Conservation (phyloP, 1,140 invertebrate species). For the Drosophila sucinea region DNA sequence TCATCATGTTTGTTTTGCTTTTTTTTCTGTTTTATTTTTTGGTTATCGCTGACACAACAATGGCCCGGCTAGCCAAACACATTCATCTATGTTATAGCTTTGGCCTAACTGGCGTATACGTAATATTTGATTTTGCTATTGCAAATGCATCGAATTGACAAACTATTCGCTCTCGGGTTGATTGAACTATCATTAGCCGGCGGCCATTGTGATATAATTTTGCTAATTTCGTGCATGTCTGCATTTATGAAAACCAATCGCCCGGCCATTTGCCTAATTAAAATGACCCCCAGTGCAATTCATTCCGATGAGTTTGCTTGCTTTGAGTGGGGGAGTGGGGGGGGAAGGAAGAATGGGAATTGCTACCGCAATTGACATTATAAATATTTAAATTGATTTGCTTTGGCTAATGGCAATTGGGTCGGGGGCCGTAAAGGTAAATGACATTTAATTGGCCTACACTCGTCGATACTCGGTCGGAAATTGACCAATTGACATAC, state of each 20-base stretch:
- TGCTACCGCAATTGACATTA: slow-evolving; percentile 35
- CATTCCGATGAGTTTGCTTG: slow-evolving; percentile 23
- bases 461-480: slow-evolving; percentile 46
- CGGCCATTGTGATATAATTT: slow-evolving; percentile 70
- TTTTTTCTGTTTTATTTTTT: slow-evolving; percentile 51
- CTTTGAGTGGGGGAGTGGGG: not conserved
- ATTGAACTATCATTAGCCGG: slow-evolving; percentile 74
- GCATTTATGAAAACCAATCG: slow-evolving; percentile 66
- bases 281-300: slow-evolving; percentile 63
- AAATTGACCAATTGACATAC: slow-evolving; percentile 81
- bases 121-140: slow-evolving; percentile 76
- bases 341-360: not conserved
- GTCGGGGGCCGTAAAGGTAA: slow-evolving; percentile 54
- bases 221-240: slow-evolving; percentile 63
- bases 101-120: slow-evolving; percentile 56
- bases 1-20: slow-evolving; percentile 47
- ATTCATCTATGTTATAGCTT: slow-evolving; percentile 4
- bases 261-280: slow-evolving; percentile 71
- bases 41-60: slow-evolving; percentile 77
- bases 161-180: slow-evolving; percentile 59
- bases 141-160: slow-evolving; percentile 50
- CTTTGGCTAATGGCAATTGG: slow-evolving; percentile 51
- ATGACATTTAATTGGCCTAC: slow-evolving; percentile 77
- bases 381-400: slow-evolving; percentile 66
- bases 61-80: slow-evolving; percentile 38